phyloP scores from a whole-genome alignment of 2,888 invertebrate genomes.

The Ernsta delagoae region DNA sequence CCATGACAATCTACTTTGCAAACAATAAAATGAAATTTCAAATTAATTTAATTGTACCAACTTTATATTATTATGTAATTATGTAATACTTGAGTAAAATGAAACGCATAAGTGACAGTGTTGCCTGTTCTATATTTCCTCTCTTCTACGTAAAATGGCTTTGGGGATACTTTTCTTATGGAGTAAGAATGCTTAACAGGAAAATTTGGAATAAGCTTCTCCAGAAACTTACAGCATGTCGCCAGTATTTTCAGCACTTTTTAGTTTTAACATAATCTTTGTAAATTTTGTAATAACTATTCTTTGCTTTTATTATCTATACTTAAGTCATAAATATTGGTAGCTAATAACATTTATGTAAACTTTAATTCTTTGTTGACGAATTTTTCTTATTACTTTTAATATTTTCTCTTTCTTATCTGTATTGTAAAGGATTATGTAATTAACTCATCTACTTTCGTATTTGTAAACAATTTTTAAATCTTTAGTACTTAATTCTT shows the following conservation, averaged over 20 bases:
- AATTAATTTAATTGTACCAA: no score
- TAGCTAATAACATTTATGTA: neutral
- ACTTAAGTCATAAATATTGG: neutral
- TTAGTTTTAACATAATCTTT: conserved; percentile 10
- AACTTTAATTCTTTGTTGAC: no score
- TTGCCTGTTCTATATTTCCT: conserved; percentile 21
- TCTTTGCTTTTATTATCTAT: no score
- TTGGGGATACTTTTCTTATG: neutral
- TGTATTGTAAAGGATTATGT: no score
- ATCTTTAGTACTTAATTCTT: no score
- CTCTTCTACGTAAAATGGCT: conserved; percentile 12
- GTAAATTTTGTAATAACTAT: no score
- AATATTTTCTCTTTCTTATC: no score
- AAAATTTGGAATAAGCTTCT: conserved; percentile 13
- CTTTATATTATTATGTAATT: no score
- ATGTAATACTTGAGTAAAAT: conserved; percentile 12
- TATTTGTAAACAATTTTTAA: no score
- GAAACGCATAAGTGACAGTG: conserved; percentile 24
- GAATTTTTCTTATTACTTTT: no score
- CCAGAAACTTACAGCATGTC: conserved; percentile 32
- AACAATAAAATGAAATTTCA: neutral
- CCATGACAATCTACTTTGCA: neutral
- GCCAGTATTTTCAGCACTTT: conserved; percentile 25
- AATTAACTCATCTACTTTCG: no score
- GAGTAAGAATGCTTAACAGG: neutral